Base-by-base conservation (phyloP, 2,797 vertebrate genomes). In the Cyprinella venusta region DNA sequence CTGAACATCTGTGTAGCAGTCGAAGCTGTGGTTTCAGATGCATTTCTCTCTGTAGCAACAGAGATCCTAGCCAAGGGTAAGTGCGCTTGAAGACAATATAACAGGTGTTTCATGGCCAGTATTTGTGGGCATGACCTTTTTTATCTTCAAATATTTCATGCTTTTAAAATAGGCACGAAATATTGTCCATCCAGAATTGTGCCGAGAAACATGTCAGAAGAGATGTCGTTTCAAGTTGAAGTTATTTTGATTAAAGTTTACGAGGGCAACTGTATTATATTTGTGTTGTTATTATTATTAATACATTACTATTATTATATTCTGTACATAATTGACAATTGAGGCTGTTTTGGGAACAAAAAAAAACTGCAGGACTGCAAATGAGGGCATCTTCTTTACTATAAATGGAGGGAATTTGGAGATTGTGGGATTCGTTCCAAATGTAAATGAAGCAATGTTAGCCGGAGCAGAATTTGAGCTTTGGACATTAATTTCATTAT, bases 1-100 rank as follows among this genome's bases (percentile, higher is more conserved):
- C 93, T 99, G 88, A 97, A 96, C 92, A 95, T 99, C 90, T 95
- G 96, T 0, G 94, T 99, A 89, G 93, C 96, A 87, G 96, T 96
- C 0, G 98, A 99, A 92, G 94, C 89, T 0, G 94, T 97, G 91
- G 96, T 99, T 91, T 96, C 96, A 0, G 97, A 99, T 0, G 98
- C 98, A 9, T 98, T 99, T 87, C 94, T 98, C 64, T 95, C 96
- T 0, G 97, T 99, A 70, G 96, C 97, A 0, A 93, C 96, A 0
- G 96, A 99, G 91, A 97, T 99, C 86, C 96, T 99, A 89, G 94
- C 96, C 0, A 94, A 97, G 96, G 98, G 98, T 99, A 94, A 79
- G 6, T 64, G 16, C 21, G 48, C 81, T 21, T 88, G 86, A 86
- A 85, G 80, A 79, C 67, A 81, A 76, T 84, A 79, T 81, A 30